Evolutionary conservation across 2,888 invertebrate species (phyloP).

Genomic region (Cephus spinipes): DNA sequence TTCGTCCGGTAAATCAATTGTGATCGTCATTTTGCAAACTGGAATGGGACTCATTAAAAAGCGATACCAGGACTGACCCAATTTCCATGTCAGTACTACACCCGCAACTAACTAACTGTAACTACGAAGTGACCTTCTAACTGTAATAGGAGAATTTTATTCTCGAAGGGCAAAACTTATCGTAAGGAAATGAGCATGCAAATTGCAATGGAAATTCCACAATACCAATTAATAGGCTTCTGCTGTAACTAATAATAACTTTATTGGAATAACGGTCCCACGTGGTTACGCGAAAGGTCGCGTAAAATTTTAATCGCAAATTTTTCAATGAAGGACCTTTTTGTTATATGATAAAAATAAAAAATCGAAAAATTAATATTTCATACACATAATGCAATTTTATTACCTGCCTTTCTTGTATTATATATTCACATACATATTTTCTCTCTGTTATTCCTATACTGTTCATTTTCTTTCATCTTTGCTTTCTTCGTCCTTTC

Average conservation of each 20-base stretch:
- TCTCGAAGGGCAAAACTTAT: background rate
- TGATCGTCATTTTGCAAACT: background rate
- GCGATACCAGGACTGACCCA: background rate
- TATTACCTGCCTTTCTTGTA: conserved; percentile 45
- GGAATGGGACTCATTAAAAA: background rate
- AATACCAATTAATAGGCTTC: background rate
- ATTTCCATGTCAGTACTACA: background rate
- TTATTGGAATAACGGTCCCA: background rate
- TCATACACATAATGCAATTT: conserved; percentile 38
- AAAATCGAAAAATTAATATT: background rate
- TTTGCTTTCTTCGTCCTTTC: conserved; percentile 18
- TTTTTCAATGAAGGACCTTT: background rate
- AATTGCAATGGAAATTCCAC: background rate
- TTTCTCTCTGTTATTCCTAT: conserved; percentile 18
- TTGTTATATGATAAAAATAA: background rate
- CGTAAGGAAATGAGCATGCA: background rate
- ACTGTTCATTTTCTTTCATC: conserved; percentile 24
- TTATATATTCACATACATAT: conserved; percentile 45
- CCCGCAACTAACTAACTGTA: conserved; percentile 20
- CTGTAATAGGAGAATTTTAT: conserved; percentile 39
- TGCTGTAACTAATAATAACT: background rate
- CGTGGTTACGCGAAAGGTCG: background rate
- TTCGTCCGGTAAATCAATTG: background rate
- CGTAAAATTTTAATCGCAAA: background rate
- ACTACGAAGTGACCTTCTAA: conserved; percentile 46